phyloP scores from a whole-genome alignment of 2,888 invertebrate genomes.

The Omphaloscelis lunosa region DNA sequence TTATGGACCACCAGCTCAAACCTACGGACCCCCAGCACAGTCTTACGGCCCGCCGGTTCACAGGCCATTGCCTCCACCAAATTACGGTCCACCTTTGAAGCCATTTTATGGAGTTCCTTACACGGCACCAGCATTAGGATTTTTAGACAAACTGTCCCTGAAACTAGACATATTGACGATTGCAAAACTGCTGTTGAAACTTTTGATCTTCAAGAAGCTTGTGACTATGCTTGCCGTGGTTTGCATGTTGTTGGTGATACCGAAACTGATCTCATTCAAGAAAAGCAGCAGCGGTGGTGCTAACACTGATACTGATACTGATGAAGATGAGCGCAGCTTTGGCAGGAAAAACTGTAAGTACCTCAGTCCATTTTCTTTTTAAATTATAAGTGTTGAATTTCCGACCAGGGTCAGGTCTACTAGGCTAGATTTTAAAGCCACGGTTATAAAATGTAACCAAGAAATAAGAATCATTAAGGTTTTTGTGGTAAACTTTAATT shows the following conservation, averaged over 20 bases:
- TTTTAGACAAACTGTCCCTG: constrained; percentile 92
- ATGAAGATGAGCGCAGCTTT: constrained; percentile 82
- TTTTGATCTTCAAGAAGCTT: constrained; percentile 95
- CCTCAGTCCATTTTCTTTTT: neutral
- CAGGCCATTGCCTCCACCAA: constrained; percentile 77
- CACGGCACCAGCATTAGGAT: constrained; percentile 88
- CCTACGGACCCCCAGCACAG: constrained; percentile 82
- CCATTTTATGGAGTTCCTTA: constrained; percentile 90
- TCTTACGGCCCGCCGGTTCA: constrained; percentile 83
- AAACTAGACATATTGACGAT: constrained; percentile 93
- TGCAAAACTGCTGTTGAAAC: constrained; percentile 94
- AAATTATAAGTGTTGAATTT: neutral
- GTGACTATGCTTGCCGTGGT: constrained; percentile 95
- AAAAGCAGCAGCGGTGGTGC: constrained; percentile 76
- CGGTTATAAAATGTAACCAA: neutral
- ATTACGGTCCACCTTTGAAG: constrained; percentile 86
- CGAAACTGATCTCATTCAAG: constrained; percentile 91
- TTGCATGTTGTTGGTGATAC: constrained; percentile 94
- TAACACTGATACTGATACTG: constrained; percentile 67
- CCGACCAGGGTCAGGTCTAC: neutral
- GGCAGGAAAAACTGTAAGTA: constrained; percentile 78
- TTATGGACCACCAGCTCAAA: constrained; percentile 85
- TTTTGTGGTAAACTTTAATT: constrained; percentile 10
- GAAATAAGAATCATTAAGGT: neutral
- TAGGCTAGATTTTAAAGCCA: neutral